Conservation (phyloP, 2,797 vertebrate species). For the Galago senegalensis region DNA sequence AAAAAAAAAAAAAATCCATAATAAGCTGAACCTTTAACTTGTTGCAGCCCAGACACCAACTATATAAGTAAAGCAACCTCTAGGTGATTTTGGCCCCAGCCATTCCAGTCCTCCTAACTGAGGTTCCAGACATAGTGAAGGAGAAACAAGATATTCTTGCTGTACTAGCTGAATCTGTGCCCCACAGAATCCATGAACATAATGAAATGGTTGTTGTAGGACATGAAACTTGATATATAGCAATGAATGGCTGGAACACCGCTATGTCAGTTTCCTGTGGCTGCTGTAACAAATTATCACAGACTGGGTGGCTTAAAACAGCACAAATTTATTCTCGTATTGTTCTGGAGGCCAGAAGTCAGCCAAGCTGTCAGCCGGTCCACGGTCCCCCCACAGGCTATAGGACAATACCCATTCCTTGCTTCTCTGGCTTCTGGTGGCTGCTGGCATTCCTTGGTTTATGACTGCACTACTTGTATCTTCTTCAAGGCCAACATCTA, state of each 20-base stretch:
- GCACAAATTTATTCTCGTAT: background rate
- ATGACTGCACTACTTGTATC: background rate
- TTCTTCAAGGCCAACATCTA: background rate
- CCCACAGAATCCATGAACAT: background rate
- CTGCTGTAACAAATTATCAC: background rate
- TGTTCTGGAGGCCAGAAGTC: background rate
- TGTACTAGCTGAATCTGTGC: background rate
- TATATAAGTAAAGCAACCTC: background rate
- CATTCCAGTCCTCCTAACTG: background rate
- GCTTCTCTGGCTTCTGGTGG: background rate
- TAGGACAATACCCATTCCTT: background rate
- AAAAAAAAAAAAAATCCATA: background rate
- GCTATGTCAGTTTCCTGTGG: background rate
- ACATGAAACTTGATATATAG: background rate
- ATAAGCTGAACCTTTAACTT: background rate
- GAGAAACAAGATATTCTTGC: background rate
- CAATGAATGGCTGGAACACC: background rate
- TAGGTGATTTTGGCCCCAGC: background rate
- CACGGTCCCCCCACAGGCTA: background rate
- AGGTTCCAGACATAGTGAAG: background rate
- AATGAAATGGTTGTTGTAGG: background rate
- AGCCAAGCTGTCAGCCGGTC: background rate
- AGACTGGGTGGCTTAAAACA: background rate
- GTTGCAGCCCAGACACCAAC: background rate
- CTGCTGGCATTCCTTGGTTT: background rate